Conservation (phyloP, 2,888 invertebrate species). For the Seira musarum region DNA sequence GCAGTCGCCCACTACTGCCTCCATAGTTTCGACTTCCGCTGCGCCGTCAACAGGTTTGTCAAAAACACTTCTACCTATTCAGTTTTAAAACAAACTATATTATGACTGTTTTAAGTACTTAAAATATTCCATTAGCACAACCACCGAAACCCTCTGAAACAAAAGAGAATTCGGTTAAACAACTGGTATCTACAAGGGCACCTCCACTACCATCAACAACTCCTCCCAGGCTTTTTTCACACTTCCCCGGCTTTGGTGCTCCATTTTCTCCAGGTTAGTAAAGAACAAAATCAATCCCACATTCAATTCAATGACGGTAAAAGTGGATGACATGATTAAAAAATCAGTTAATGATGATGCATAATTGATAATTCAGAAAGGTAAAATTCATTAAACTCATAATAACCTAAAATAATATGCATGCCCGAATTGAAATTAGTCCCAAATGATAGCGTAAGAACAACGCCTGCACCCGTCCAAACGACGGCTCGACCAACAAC, state of each 20-base stretch:
- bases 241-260: conserved; percentile 28
- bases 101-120: too few species aligned
- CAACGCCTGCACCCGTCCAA: conserved; percentile 16
- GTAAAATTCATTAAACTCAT: too few species aligned
- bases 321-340: too few species aligned
- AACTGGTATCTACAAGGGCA: too few species aligned
- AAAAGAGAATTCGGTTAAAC: too few species aligned
- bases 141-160: conserved; percentile 21
- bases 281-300: too few species aligned
- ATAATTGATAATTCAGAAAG: too few species aligned
- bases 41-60: conserved; percentile 11
- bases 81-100: too few species aligned
- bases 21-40: conserved; percentile 17
- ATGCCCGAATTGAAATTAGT: conserved; percentile 28
- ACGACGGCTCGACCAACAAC: conserved; percentile 26
- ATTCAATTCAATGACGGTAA: too few species aligned
- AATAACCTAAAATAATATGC: neutral
- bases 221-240: conserved; percentile 20
- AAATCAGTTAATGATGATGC: too few species aligned
- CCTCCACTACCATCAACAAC: conserved; percentile 34
- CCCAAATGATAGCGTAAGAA: conserved; percentile 37
- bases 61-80: too few species aligned
- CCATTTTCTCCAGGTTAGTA: conserved; percentile 46
- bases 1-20: conserved; percentile 24
- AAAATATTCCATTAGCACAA: neutral